Conservation (phyloP, 2,113 vertebrate genomes). For the Typhlomys cinereus region DNA sequence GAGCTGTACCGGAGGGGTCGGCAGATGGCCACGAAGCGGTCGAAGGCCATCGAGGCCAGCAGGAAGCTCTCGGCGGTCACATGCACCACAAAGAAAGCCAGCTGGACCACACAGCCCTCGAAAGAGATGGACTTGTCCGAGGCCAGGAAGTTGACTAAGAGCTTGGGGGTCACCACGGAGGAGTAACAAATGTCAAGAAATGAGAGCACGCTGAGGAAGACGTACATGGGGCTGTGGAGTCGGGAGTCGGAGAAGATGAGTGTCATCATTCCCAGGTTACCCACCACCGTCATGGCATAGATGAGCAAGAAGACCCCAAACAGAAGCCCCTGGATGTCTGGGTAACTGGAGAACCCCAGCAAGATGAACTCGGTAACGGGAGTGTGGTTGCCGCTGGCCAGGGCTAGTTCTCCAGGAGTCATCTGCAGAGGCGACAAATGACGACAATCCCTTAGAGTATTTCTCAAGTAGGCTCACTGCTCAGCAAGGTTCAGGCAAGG, state of each 20-base stretch:
- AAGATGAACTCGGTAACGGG: slow-evolving; percentile 49
- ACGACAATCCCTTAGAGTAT: background rate
- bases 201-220: slow-evolving; percentile 71
- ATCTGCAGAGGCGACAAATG: slow-evolving; percentile 45
- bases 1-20: slow-evolving; percentile 1
- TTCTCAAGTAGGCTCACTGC: too few relatives aligned
- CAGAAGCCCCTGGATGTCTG: slow-evolving; percentile 43
- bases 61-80: slow-evolving; percentile 64
- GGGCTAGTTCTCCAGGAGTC: slow-evolving; percentile 42
- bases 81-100: slow-evolving; percentile 58
- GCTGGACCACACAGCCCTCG: slow-evolving; percentile 35
- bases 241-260: slow-evolving; percentile 45
- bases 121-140: slow-evolving; percentile 69
- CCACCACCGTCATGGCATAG: slow-evolving; percentile 37
- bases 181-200: slow-evolving; percentile 73
- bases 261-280: slow-evolving; percentile 56
- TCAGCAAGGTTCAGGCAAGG: background rate
- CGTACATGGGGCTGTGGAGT: slow-evolving; percentile 73
- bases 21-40: slow-evolving; percentile 16
- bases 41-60: slow-evolving; percentile 63
- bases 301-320: slow-evolving; percentile 62
- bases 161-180: slow-evolving; percentile 69
- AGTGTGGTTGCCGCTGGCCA: slow-evolving; percentile 39
- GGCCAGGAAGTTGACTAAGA: slow-evolving; percentile 65
- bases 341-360: slow-evolving; percentile 55